These are phyloP conservation scores for Nasonia giraulti DNA, from an alignment of 1,140 invertebrate genomes.

Conservation along the genomic window DNA sequence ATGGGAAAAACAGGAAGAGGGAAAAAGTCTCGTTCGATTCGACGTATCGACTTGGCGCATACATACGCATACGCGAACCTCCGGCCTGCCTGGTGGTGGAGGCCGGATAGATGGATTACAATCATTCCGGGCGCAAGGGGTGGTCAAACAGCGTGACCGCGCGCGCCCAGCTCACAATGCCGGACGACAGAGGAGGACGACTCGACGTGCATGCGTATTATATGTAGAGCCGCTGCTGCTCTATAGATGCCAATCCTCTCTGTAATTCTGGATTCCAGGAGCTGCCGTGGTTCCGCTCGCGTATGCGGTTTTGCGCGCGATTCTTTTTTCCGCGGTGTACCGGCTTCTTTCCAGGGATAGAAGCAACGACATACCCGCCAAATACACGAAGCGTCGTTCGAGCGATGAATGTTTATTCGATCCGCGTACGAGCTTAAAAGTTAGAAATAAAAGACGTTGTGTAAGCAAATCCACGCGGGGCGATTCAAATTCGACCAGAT, in stretches of 20 bases:
- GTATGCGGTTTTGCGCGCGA: neutral
- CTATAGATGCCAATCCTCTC: neutral
- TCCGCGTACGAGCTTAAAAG: neutral
- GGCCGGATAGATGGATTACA: slow-evolving; percentile 74
- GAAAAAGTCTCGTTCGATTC: slow-evolving; percentile 56
- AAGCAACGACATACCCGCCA: neutral
- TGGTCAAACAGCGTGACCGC: slow-evolving; percentile 74
- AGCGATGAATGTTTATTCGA: neutral
- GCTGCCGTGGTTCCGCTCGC: neutral
- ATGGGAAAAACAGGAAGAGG: slow-evolving; percentile 47
- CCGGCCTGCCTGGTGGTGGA: slow-evolving; percentile 54
- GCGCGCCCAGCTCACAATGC: slow-evolving; percentile 49
- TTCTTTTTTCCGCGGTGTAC: neutral
- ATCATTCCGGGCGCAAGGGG: slow-evolving; percentile 65
- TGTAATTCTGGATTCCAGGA: slow-evolving; percentile 29
- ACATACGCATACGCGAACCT: neutral
- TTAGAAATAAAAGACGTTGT: neutral
- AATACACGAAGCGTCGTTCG: neutral
- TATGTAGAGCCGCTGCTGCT: neutral
- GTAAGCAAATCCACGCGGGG: too few species aligned
- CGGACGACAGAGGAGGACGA: neutral
- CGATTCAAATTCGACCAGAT: too few species aligned
- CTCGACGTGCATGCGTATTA: slow-evolving; percentile 20
- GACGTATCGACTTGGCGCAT: slow-evolving; percentile 63
- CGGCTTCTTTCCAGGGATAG: neutral